Conservation (phyloP, 2,113 vertebrate genomes). For the Ammodytes marinus region DNA sequence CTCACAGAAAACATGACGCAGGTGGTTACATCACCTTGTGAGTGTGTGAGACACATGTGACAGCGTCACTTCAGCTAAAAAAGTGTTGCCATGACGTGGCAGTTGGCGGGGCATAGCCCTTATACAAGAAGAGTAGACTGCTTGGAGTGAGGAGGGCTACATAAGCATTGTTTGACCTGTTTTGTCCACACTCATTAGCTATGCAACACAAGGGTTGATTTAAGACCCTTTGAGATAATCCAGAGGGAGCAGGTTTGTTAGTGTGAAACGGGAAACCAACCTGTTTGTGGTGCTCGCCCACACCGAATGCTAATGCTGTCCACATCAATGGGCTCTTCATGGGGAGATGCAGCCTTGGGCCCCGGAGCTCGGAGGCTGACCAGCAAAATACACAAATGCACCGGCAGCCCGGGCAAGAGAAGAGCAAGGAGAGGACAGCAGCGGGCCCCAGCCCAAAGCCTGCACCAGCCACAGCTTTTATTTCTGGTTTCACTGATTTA, state of each 20-base stretch:
- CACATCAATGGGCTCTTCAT: constrained; percentile 78
- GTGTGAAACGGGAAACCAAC: constrained; percentile 71
- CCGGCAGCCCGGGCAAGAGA: constrained; percentile 32
- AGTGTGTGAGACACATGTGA: constrained; percentile 59
- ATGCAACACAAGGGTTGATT: constrained; percentile 64
- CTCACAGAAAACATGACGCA: constrained; percentile 54
- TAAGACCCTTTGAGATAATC: constrained; percentile 66
- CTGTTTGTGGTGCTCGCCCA: constrained; percentile 67
- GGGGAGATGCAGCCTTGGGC: constrained; percentile 49
- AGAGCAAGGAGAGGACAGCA: constrained; percentile 60
- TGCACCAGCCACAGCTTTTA: constrained; percentile 73
- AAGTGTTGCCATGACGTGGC: constrained; percentile 45
- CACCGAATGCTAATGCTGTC: constrained; percentile 81
- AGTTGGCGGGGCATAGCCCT: constrained; percentile 32
- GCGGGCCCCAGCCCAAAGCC: constrained; percentile 46
- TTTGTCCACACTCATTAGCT: constrained; percentile 75
- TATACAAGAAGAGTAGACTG: constrained; percentile 51
- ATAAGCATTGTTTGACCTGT: constrained; percentile 65
- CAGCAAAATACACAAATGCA: constrained; percentile 58
- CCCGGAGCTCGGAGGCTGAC: constrained; percentile 66
- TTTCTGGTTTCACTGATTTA: constrained; percentile 71
- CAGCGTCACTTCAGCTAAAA: constrained; percentile 42
- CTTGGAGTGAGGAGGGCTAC: constrained; percentile 36
- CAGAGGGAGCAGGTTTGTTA: constrained; percentile 68
- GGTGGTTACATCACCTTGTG: constrained; percentile 65